Percentiles rank a stretch among this genome's conserved stretches.
Evolutionary conservation across 2,888 invertebrate genomes (phyloP).

Genomic region (Teleogryllus oceanicus): DNA sequence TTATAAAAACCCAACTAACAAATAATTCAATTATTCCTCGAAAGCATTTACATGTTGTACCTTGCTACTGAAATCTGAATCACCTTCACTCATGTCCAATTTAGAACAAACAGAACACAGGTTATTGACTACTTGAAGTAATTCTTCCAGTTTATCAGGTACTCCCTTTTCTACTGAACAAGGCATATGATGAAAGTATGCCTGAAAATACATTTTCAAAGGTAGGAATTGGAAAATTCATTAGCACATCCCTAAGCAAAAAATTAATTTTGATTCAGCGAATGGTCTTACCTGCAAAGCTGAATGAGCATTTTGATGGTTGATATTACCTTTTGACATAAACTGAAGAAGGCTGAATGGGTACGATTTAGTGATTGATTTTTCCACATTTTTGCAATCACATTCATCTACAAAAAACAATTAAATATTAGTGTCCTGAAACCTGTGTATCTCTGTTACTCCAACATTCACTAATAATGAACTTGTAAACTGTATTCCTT

Average conservation of each 20-base stretch:
- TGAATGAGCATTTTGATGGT: conserved; percentile 6
- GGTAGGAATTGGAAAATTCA: neutral
- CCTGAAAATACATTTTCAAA: conserved; percentile 18
- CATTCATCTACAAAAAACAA: neutral
- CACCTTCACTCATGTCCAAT: neutral
- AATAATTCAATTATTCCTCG: too few species aligned
- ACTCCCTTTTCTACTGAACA: neutral
- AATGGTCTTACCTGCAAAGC: neutral
- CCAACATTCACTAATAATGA: too few species aligned
- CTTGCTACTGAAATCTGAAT: neutral
- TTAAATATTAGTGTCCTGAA: too few species aligned
- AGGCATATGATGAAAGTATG: conserved; percentile 19
- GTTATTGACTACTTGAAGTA: neutral
- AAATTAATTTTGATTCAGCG: too few species aligned
- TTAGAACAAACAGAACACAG: neutral
- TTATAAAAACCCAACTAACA: too few species aligned
- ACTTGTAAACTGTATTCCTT: too few species aligned
- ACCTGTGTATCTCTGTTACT: too few species aligned
- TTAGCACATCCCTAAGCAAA: neutral
- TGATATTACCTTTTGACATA: neutral
- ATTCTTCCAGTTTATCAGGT: neutral
- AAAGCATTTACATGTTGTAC: too few species aligned
- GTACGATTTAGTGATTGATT: neutral
- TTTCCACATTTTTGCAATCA: neutral
- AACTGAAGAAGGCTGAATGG: neutral